Evolutionary conservation across 2,888 invertebrate species (phyloP), one percentile per base, ranked within the genome.

Genomic region (Alloplasta piceator): DNA sequence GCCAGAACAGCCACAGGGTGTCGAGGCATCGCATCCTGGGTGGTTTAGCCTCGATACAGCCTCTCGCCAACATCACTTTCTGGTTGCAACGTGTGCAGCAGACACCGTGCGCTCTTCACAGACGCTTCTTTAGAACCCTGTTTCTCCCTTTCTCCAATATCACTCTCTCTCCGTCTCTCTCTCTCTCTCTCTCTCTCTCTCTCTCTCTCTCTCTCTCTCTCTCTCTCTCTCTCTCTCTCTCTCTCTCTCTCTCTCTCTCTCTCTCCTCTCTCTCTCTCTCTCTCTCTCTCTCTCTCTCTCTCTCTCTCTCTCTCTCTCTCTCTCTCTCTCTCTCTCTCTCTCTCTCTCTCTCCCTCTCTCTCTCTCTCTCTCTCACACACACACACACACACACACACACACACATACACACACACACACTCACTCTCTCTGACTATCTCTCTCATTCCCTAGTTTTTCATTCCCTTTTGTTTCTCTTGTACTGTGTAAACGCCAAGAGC

Each of bases 21-120:
- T 74, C 78, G 77, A 46, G 66, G 41, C 60, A 58, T 64, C 74
- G 66, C 78, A 70, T 74, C 75, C 81, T 81, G 81, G 81, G 81
- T 81, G 81, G 81, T 75, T 81, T 73, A 74, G 61, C 58, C 78
- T 73, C 67, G 73, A 66, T 78, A 66, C 43, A 16, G 66, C 64
- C 58, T 68, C 66, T 50, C 50, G 39, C 64, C 46, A n/a, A 41
- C 26, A 70, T 70, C 60, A 55, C 52, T 74, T 75, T 81, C 78
- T 75, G 70, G 52, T 81, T 41, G 70, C 58, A 66, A 74, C 70
- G 61, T 67, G 74, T 74, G 73, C 77, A 71, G 56, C 78, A 74
- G 78, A 81, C 81, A 78, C 64, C 68, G 70, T 43, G 14, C 26
- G 26, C 26, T 60, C 36, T 70, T 60, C 60, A 41, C 39, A 71